Evolutionary conservation across 2,888 invertebrate species (phyloP), one percentile per base, ranked within the genome.

Genomic region (Crematogaster levior): DNA sequence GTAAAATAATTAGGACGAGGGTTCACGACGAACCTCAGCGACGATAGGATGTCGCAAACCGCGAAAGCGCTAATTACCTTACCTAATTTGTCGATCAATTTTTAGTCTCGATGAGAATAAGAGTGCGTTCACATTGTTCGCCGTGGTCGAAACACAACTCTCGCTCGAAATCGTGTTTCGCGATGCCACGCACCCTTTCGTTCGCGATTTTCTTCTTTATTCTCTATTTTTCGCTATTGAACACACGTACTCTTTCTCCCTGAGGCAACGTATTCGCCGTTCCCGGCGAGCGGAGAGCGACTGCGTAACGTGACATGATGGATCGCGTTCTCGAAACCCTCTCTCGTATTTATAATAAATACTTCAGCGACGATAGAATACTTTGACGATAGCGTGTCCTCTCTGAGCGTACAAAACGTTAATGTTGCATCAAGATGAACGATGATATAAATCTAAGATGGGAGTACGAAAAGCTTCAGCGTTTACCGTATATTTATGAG

Each of bases 161-260:
- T 40, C 61, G 24, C 40, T 40, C 15, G 21, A 24, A 24, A n/a
- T 61, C 61, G 40, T 37, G 15, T 24, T 15, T 7, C 61, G 61
- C 51, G 18, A 6, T 66, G 53, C 53, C 18, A 51, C 65, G 65
- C 65, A 65, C 34, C 37, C 51, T 65, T 72, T 66, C 74, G 60
- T 61, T 61, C 82, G 85, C 83, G 60, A 77, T 83, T 89, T 81
- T 84, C 34, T 30, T 30, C 61, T 84, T 85, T 77, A 66, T 53
- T 43, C 53, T 66, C 66, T 15, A 86, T 74, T 86, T 82, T 81
- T 81, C 86, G 84, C 81, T 88, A 88, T 87, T 89, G 90, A 91
- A 91, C 90, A 91, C 90, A 90, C 91, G 86, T 85, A 84, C 65
- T 89, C 89, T 85, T 75, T 89, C 88, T 85, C 88, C 88, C 88